These are phyloP conservation scores for Epizoanthus illoricatus DNA, from an alignment of 92 coral and sea anemone species.

Conservation along the genomic window DNA sequence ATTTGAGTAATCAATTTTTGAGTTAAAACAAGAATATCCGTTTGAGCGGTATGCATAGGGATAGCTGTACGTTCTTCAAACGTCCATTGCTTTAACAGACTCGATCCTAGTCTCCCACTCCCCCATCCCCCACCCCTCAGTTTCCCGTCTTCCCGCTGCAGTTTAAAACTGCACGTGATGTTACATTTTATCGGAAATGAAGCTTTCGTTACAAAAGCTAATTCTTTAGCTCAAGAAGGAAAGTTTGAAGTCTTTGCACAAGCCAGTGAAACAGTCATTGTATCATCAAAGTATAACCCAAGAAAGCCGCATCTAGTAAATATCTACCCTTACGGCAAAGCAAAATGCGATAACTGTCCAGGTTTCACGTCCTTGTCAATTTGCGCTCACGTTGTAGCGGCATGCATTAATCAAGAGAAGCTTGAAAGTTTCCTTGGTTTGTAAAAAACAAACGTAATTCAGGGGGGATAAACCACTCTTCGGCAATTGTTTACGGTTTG, in stretches of 20 bases:
- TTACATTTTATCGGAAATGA: no score
- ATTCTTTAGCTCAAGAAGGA: conserved; percentile 3
- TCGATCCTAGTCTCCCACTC: no score
- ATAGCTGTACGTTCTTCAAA: no score
- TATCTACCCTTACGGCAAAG: conserved; percentile 42
- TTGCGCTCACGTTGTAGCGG: conserved; percentile 55
- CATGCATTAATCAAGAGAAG: conserved; percentile 21
- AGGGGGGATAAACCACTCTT: conserved; percentile 41
- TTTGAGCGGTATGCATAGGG: no score
- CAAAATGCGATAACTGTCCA: conserved; percentile 45
- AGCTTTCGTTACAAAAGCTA: conserved; percentile 29
- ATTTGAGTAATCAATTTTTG: no score
- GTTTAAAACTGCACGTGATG: no score
- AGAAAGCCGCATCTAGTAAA: conserved; percentile 49
- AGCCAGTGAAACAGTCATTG: conserved; percentile 40
- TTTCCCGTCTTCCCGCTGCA: no score
- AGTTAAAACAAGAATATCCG: no score
- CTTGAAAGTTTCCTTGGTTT: conserved; percentile 47
- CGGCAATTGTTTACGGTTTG: conserved; percentile 43
- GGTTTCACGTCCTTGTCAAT: conserved; percentile 40
- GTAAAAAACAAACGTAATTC: conserved; percentile 44
- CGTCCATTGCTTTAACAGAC: no score
- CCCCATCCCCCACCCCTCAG: no score
- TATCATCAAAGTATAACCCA: conserved; percentile 48
- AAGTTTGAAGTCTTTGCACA: background rate